Conservation (phyloP, 2,113 vertebrate genomes). For the Psilopsiagon aymara region DNA sequence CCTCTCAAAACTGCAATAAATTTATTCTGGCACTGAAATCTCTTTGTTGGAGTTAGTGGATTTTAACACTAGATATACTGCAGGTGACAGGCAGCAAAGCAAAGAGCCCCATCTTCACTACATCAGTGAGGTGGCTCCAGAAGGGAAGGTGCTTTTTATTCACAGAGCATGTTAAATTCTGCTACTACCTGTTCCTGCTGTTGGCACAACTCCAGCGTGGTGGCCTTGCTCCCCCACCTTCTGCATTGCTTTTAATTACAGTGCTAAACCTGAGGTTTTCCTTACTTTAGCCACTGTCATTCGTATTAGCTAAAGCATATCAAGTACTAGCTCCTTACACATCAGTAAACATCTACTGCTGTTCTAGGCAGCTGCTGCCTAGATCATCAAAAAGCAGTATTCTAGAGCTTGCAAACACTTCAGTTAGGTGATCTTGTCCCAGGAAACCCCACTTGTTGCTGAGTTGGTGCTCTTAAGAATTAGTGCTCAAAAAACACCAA, state of each 20-base stretch:
- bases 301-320: not conserved
- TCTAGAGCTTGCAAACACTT: not conserved
- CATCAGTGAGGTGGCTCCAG: accelerated
- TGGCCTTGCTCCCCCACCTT: not conserved
- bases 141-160: not conserved
- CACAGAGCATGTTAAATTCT: too few relatives aligned
- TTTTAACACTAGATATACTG: not conserved
- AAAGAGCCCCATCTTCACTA: not conserved
- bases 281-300: not conserved
- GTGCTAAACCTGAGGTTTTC: too few relatives aligned
- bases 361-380: accelerated
- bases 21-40: not conserved
- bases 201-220: accelerated
- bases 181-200: not conserved
- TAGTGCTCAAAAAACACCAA: not conserved
- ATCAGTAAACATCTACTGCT: not conserved
- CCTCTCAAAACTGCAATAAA: not conserved
- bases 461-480: not conserved
- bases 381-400: not conserved
- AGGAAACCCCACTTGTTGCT: not conserved
- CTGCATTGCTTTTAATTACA: not conserved
- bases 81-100: accelerated
- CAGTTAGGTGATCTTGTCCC: not conserved
- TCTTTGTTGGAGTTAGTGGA: not conserved
- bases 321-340: not conserved